phyloP scores from a whole-genome alignment of 2,797 vertebrate genomes.

The Cossypha dichroa region DNA sequence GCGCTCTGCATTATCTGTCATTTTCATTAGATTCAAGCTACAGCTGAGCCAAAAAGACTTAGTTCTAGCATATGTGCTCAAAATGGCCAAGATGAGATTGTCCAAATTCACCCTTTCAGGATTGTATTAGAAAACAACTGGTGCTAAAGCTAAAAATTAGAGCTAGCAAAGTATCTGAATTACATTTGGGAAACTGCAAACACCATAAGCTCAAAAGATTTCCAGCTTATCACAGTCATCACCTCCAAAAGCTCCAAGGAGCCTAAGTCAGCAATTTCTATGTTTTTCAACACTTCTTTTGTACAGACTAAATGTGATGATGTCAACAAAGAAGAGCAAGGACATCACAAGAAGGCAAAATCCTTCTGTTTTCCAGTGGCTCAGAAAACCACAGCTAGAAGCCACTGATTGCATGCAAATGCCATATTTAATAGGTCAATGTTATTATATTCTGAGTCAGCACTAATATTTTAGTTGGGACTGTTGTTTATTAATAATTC shows the following conservation, averaged over 20 bases:
- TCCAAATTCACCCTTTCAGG: slow-evolving; percentile 76
- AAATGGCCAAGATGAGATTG: slow-evolving; percentile 76
- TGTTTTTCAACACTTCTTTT: slow-evolving; percentile 36
- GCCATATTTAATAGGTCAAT: slow-evolving; percentile 57
- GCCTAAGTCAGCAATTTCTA: slow-evolving; percentile 54
- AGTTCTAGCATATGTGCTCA: slow-evolving; percentile 79
- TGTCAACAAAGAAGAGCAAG: slow-evolving; percentile 58
- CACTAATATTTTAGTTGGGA: slow-evolving; percentile 55
- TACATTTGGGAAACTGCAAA: slow-evolving; percentile 66
- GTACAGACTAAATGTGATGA: slow-evolving; percentile 21
- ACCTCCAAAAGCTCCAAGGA: slow-evolving; percentile 61
- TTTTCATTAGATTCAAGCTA: slow-evolving; percentile 82
- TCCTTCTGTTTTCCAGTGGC: slow-evolving; percentile 7
- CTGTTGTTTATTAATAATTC: slow-evolving; percentile 28
- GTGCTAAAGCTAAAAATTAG: slow-evolving; percentile 60
- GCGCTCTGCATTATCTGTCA: slow-evolving; percentile 82
- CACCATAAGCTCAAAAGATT: slow-evolving; percentile 53
- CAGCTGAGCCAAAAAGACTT: slow-evolving; percentile 82
- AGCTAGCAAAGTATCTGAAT: slow-evolving; percentile 56
- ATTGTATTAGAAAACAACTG: slow-evolving; percentile 59
- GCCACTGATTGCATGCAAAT: slow-evolving; percentile 41
- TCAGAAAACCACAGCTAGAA: neutral
- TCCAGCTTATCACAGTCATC: slow-evolving; percentile 52
- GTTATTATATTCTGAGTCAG: slow-evolving; percentile 63
- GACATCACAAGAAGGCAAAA: slow-evolving; percentile 66